phyloP scores from a whole-genome alignment of 2,797 vertebrate genomes.

The Novumbra hubbsi region DNA sequence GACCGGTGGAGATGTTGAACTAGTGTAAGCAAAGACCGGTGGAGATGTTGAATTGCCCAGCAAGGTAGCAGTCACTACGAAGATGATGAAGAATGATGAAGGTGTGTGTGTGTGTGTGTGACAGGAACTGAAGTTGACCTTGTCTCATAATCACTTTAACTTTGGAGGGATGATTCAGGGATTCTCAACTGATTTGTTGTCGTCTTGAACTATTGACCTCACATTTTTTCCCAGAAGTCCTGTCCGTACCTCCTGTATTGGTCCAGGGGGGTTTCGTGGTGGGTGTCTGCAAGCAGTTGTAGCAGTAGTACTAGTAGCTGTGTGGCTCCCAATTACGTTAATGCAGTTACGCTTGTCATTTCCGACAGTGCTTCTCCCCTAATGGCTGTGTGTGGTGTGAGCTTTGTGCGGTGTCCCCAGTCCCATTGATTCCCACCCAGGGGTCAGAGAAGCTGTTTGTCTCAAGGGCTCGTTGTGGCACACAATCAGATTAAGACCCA shows the following conservation, averaged over 20 bases:
- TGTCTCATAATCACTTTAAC: slow-evolving; percentile 37
- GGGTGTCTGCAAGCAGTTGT: background rate
- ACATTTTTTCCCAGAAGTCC: background rate
- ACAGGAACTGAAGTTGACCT: slow-evolving; percentile 15
- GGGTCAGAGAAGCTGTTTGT: slow-evolving; percentile 49
- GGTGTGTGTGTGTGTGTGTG: background rate
- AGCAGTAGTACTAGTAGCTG: slow-evolving; percentile 9
- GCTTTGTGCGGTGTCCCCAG: slow-evolving; percentile 44
- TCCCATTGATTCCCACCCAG: slow-evolving; percentile 40
- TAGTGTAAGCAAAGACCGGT: background rate
- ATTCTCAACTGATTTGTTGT: slow-evolving; percentile 27
- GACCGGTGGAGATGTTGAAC: too few relatives aligned
- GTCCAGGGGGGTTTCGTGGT: background rate
- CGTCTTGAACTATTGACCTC: slow-evolving; percentile 58
- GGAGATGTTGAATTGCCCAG: background rate
- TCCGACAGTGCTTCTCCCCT: slow-evolving; percentile 51
- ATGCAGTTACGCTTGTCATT: slow-evolving; percentile 62
- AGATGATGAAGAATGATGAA: background rate
- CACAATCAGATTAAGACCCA: slow-evolving; percentile 66
- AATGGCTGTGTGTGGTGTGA: slow-evolving; percentile 50
- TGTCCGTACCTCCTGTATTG: background rate
- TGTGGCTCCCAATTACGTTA: slow-evolving; percentile 66
- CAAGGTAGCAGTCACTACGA: background rate
- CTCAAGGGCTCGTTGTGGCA: slow-evolving; percentile 66
- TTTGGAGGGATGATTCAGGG: slow-evolving; percentile 29